Conservation (phyloP, 2,888 invertebrate species). For the Labia minor region DNA sequence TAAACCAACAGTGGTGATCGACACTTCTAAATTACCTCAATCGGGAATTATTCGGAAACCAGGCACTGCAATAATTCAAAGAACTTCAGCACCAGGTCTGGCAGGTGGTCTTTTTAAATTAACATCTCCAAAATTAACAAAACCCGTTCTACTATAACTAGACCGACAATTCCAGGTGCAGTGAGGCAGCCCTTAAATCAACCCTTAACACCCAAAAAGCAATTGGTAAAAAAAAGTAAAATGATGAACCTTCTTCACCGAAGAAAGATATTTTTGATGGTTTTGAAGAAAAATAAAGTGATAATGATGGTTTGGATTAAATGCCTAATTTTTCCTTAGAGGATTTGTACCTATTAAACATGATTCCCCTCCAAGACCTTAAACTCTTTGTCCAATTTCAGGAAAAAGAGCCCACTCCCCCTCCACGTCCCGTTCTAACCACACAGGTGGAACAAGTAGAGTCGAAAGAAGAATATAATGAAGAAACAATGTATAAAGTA, state of each 20-base stretch:
- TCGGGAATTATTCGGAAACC: slow-evolving; percentile 20
- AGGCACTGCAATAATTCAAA: background rate
- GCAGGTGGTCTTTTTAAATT: background rate
- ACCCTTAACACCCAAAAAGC: background rate
- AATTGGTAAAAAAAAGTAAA: background rate
- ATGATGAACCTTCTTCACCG: background rate
- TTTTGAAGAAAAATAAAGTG: background rate
- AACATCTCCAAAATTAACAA: background rate
- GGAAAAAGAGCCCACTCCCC: slow-evolving; percentile 48
- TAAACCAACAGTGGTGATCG: background rate
- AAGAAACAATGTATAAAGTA: slow-evolving; percentile 31
- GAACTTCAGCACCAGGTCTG: background rate
- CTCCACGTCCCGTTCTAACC: slow-evolving; percentile 38
- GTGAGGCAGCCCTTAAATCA: slow-evolving; percentile 16
- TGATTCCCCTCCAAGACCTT: slow-evolving; percentile 54
- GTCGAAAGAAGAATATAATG: slow-evolving; percentile 31
- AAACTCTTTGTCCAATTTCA: slow-evolving; percentile 60
- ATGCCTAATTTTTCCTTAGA: slow-evolving; percentile 23
- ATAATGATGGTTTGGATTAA: slow-evolving; percentile 22
- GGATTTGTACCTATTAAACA: slow-evolving; percentile 42
- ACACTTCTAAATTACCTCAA: slow-evolving; percentile 14
- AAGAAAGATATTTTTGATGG: background rate
- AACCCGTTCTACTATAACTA: background rate
- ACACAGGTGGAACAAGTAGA: slow-evolving; percentile 29
- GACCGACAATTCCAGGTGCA: background rate